These are phyloP conservation scores for Macropis europaea DNA, from an alignment of 2,888 invertebrate genomes.

Conservation along the genomic window DNA sequence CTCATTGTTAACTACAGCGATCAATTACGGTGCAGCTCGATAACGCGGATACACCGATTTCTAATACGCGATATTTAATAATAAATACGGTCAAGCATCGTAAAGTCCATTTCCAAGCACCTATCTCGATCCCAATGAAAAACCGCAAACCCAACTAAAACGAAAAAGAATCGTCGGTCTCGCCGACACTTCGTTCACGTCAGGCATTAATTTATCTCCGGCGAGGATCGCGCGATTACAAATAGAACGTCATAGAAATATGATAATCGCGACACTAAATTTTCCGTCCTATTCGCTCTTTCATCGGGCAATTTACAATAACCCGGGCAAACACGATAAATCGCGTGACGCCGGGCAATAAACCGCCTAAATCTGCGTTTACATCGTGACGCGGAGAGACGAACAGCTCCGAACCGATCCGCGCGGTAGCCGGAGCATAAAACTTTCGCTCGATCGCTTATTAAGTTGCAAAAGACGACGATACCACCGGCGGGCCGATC, in stretches of 20 bases:
- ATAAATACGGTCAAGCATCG: too few relatives aligned
- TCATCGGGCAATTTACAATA: constrained; percentile 42
- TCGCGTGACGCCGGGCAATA: constrained; percentile 44
- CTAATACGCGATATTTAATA: too few relatives aligned
- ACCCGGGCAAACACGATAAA: constrained; percentile 25
- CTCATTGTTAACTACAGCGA: too few relatives aligned
- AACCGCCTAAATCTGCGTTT: constrained; percentile 25
- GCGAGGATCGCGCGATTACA: not conserved
- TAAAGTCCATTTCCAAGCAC: too few relatives aligned
- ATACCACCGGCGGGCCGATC: constrained; percentile 44
- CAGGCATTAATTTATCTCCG: not conserved
- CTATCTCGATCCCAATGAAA: too few relatives aligned
- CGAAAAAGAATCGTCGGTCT: too few relatives aligned
- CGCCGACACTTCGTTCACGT: too few relatives aligned
- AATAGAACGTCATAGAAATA: constrained; percentile 16
- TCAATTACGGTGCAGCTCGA: too few relatives aligned
- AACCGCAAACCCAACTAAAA: too few relatives aligned
- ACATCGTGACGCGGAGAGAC: not conserved
- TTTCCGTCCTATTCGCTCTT: constrained; percentile 31
- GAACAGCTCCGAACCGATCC: not conserved
- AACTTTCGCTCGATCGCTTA: constrained; percentile 22
- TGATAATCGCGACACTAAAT: constrained; percentile 33
- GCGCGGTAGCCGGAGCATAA: not conserved
- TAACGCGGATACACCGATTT: too few relatives aligned
- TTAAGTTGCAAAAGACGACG: constrained; percentile 48